Base-by-base conservation (phyloP, 2,888 invertebrate species). In the Lasius fuliginosus region DNA sequence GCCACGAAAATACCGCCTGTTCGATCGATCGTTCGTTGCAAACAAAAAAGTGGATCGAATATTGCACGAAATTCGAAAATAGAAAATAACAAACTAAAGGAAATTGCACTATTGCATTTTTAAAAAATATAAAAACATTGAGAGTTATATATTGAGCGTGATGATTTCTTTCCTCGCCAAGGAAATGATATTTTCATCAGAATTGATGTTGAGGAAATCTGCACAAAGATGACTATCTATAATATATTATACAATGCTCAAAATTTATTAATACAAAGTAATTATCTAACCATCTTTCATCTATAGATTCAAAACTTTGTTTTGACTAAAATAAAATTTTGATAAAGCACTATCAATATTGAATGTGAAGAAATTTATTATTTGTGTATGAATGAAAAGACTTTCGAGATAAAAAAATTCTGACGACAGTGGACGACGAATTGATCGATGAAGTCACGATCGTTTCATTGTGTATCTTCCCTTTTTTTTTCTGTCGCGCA, bases 1-100 rank as follows among this genome's bases (percentile, higher is more conserved):
- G 56, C 33, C 74, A 64, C 58, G 74, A 64, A 79, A 69, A 75
- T 82, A 74, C 69, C 83, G 83, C 64, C 75, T 76, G 76, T 56
- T 68, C 46, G 40, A 73, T 67, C 33, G 69, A 49, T 53, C 36
- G 65, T 12, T 40, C 40, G 30, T 33, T 36, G 36, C 56, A 64
- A 65, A 53, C 53, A 53, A 53, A 53, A 65, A 83, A 83, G 58
- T 64, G 23, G 33, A 71, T 49, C 23, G 36, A 27, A 46, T 53
- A 56, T 60, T 49, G 33, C 18, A 33, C 42, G 49, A 49, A 36
- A 73, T 9, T 46, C 33, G 11, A 46, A 42, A 15, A 12, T 56
- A 33, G 40, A 23, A 27, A 60, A 18, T 33, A 9, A 27, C 4
- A 23, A 42, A 11, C 3, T 1, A 8, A 36, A n/a, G 0, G 0